Evolutionary conservation across 2,888 invertebrate species (phyloP).

Genomic region (Agrochola litura): DNA sequence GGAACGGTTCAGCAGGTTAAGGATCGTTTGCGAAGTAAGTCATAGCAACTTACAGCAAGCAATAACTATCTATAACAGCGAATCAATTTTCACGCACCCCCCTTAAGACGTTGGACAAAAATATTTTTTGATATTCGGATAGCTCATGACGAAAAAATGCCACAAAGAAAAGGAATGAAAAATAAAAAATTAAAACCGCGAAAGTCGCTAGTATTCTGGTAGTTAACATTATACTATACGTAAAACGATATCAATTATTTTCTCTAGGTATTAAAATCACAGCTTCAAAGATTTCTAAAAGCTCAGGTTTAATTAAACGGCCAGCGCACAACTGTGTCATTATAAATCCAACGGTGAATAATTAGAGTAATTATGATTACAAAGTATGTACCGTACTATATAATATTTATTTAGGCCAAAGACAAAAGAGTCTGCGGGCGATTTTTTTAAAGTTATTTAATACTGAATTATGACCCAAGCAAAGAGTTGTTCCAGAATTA

Average conservation of each 20-base stretch:
- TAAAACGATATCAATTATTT: slow-evolving; percentile 26
- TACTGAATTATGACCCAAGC: slow-evolving; percentile 27
- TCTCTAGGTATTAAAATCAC: slow-evolving; percentile 35
- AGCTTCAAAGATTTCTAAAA: slow-evolving; percentile 24
- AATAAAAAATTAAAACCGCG: too few relatives aligned
- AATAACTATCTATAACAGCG: neutral
- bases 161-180: too few relatives aligned
- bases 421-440: slow-evolving; percentile 37
- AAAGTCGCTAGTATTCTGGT: too few relatives aligned
- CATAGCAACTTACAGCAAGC: neutral
- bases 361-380: slow-evolving; percentile 59
- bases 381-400: slow-evolving; percentile 41
- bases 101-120: too few relatives aligned
- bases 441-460: slow-evolving; percentile 40
- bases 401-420: slow-evolving; percentile 54
- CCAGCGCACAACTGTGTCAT: slow-evolving; percentile 43
- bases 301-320: slow-evolving; percentile 51
- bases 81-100: too few relatives aligned
- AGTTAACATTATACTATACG: neutral
- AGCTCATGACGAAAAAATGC: too few relatives aligned
- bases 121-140: too few relatives aligned
- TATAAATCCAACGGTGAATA: slow-evolving; percentile 61
- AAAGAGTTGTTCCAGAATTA: slow-evolving; percentile 32
- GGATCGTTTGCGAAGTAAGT: neutral
- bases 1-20: neutral